phyloP scores from a whole-genome alignment of 2,113 vertebrate species.

The Ameiurus melas region DNA sequence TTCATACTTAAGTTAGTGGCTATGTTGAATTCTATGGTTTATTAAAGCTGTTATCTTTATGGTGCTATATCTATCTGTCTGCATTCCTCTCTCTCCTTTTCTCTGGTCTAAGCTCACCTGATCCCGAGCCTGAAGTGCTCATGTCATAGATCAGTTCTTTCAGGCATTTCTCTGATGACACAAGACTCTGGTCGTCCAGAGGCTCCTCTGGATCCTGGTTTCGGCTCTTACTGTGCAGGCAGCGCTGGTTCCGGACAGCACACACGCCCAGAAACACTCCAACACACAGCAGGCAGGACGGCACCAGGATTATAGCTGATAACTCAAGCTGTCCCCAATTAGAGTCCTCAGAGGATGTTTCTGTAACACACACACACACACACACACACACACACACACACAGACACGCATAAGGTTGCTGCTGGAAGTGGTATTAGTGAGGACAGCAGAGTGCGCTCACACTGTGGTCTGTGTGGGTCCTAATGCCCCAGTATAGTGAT shows the following conservation, averaged over 20 bases:
- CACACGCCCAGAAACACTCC: slow-evolving; percentile 70
- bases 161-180: slow-evolving; percentile 81
- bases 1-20: not conserved
- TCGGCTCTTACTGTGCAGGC: slow-evolving; percentile 67
- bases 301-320: slow-evolving; percentile 73
- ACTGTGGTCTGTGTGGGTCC: too few species aligned
- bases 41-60: not conserved
- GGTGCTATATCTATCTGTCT: not conserved
- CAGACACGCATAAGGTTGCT: too few species aligned
- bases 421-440: too few species aligned
- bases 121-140: slow-evolving; percentile 92
- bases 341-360: slow-evolving; percentile 61
- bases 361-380: slow-evolving; percentile 51
- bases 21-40: not conserved
- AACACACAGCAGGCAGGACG: slow-evolving; percentile 75
- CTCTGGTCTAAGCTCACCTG: slow-evolving; percentile 72
- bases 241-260: slow-evolving; percentile 67
- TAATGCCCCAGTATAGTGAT: too few species aligned
- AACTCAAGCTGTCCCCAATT: slow-evolving; percentile 70
- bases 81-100: not conserved
- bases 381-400: slow-evolving; percentile 14
- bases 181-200: slow-evolving; percentile 78
- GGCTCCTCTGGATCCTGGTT: slow-evolving; percentile 82
- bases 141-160: slow-evolving; percentile 92
- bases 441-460: too few species aligned